These are phyloP conservation scores for Ophion obscuratus DNA, from an alignment of 2,888 invertebrate species.

Conservation along the genomic window DNA sequence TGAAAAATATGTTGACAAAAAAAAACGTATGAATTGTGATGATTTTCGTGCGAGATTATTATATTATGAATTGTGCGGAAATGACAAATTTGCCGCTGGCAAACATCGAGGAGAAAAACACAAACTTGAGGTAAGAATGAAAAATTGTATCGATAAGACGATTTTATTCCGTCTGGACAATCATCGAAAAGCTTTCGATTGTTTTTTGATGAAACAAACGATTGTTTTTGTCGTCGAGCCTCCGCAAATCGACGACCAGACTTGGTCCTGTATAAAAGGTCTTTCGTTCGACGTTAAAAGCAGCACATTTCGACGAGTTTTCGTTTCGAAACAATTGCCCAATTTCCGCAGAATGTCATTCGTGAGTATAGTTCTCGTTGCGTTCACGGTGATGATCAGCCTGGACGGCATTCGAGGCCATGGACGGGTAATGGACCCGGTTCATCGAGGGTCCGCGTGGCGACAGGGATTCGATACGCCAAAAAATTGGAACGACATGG, in stretches of 20 bases:
- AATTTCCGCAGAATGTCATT: conserved; percentile 47
- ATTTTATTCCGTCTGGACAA: not conserved
- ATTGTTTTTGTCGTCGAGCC: not conserved
- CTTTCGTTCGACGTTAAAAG: not conserved
- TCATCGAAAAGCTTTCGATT: not conserved
- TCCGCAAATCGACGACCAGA: not conserved
- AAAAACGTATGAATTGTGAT: not conserved
- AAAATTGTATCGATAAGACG: not conserved
- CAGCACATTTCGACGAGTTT: not conserved
- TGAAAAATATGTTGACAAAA: not conserved
- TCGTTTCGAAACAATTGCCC: not conserved
- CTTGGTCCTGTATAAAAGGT: conserved; percentile 8
- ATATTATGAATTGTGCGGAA: not conserved
- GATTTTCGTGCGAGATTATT: not conserved
- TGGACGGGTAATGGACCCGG: conserved; percentile 67
- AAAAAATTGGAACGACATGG: conserved; percentile 64
- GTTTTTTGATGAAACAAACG: not conserved
- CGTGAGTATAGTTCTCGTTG: conserved; percentile 34
- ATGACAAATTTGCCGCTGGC: not conserved
- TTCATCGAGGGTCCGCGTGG: conserved; percentile 68
- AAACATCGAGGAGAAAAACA: not conserved
- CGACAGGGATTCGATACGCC: conserved; percentile 63
- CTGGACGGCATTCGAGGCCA: conserved; percentile 54
- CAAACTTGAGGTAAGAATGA: not conserved
- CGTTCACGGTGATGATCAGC: conserved; percentile 37